phyloP scores from a whole-genome alignment of 2,888 invertebrate genomes.

The Coenonympha glycerion region DNA sequence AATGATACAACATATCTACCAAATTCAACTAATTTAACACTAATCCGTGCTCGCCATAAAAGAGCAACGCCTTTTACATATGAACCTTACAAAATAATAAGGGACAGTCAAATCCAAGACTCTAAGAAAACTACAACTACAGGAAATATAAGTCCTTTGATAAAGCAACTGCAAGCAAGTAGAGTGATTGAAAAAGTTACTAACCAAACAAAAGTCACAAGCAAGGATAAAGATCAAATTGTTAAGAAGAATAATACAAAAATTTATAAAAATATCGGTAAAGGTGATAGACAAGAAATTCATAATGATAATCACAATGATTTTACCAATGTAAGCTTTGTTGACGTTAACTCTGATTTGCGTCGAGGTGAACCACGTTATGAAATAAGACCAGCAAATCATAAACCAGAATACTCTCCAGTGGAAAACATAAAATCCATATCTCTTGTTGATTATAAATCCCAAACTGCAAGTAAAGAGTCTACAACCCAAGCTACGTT shows the following conservation, averaged over 20 bases:
- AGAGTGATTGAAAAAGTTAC: constrained; percentile 52
- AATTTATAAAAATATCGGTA: constrained; percentile 58
- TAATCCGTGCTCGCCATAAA: constrained; percentile 37
- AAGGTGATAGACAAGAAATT: constrained; percentile 47
- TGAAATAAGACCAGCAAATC: constrained; percentile 54
- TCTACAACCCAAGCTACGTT: constrained; percentile 7
- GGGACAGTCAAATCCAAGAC: constrained; percentile 55
- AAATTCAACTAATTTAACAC: background rate
- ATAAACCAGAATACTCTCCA: constrained; percentile 53
- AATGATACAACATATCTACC: background rate
- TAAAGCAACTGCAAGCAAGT: constrained; percentile 62
- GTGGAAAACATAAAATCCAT: constrained; percentile 53
- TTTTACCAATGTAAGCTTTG: constrained; percentile 39
- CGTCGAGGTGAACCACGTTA: constrained; percentile 65
- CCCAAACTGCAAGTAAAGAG: constrained; percentile 29
- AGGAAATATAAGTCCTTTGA: constrained; percentile 60
- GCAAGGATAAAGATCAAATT: constrained; percentile 43
- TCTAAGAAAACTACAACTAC: constrained; percentile 60
- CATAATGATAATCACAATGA: constrained; percentile 32
- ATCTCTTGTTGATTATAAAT: constrained; percentile 49
- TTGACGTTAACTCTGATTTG: constrained; percentile 52
- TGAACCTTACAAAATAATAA: constrained; percentile 69
- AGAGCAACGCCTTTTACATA: constrained; percentile 59
- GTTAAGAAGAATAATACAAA: constrained; percentile 44
- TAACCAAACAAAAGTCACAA: constrained; percentile 43